Base-by-base conservation (phyloP, 1,140 invertebrate genomes). In the Yoshiicerus persimilis region DNA sequence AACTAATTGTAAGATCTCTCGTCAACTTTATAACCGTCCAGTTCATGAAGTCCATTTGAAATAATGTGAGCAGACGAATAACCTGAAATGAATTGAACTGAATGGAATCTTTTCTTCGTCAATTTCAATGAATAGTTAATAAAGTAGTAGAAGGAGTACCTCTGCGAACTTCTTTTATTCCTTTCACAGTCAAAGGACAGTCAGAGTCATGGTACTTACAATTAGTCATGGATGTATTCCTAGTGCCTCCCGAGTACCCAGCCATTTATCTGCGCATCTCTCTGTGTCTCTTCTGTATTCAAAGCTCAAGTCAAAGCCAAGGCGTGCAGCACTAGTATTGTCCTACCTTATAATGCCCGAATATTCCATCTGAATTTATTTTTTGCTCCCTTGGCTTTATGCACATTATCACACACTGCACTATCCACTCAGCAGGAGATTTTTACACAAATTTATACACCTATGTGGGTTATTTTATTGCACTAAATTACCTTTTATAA, bases 91-190 rank as follows among this genome's bases (percentile, higher is more conserved):
- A 80, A 80, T 36, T 80, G 27, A 32, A 36, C 20, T 80, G 30
- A 38, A 80, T 80, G 30, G 32, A 80, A 32, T 80, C 32, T 80
- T 80, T 80, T 80, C 32, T 36, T 80, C 34, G 75, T 38, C 75
- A 80, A 36, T 80, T 11, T 38, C 16, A 80, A 80, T 80, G 75
- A 80, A 80, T 80, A 36, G 75, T 16, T 70, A 30, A 10, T 4
- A 70, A 13, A 11, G 30, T 11, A 62, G 56, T 23, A 39, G 56
- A 20, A 62, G 13, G n/a, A n/a, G 64, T 66, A 66, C 25, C 75
- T 34, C 47, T 80, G 75, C 75, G 75, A 80, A 80, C 75, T 80
- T 80, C 30, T 80, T 36, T 34, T 80, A 32, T 80, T 80, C 75
- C 75, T 80, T 80, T 80, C 75, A n/a, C 75, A 80, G 34, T 80